A percentile compares a stretch with the other conserved stretches of the same genome.
Conservation (phyloP, 1,140 invertebrate species). For the Proales similis region DNA sequence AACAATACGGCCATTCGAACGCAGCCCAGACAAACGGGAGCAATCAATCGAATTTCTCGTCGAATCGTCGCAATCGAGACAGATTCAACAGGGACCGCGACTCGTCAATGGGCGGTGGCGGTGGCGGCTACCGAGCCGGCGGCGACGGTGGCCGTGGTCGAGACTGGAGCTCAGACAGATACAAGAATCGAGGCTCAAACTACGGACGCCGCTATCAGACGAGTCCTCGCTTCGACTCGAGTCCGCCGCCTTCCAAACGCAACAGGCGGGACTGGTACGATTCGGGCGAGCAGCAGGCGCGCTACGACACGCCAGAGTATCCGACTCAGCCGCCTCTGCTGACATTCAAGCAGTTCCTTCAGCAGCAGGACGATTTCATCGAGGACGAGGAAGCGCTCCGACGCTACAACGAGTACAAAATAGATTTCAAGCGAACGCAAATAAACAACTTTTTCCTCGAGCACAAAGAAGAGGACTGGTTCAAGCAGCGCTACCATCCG, state of each 20-base stretch:
- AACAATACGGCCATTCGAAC: no score
- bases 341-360: slow-evolving; percentile 91
- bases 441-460: slow-evolving; percentile 96
- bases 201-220: slow-evolving; percentile 43
- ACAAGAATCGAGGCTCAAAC: background rate
- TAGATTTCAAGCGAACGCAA: slow-evolving; percentile 89
- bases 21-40: no score
- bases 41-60: no score
- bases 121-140: slow-evolving; percentile 43
- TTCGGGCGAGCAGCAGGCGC: background rate
- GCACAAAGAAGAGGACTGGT: slow-evolving; percentile 99
- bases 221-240: slow-evolving; percentile 43
- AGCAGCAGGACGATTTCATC: slow-evolving; percentile 91
- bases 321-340: slow-evolving; percentile 76
- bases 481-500: slow-evolving; percentile 39
- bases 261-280: slow-evolving; percentile 46
- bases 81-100: slow-evolving; percentile 23
- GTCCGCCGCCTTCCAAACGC: slow-evolving; percentile 46
- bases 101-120: background rate
- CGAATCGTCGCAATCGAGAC: slow-evolving; percentile 3
- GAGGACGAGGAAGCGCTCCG: slow-evolving; percentile 90
- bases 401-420: slow-evolving; percentile 97
- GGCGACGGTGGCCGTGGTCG: slow-evolving; percentile 41
- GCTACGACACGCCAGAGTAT: slow-evolving; percentile 45
- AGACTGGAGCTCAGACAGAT: slow-evolving; percentile 43